Evolutionary conservation across 2,797 vertebrate species (phyloP).

Genomic region (Denticeps clupeoides): DNA sequence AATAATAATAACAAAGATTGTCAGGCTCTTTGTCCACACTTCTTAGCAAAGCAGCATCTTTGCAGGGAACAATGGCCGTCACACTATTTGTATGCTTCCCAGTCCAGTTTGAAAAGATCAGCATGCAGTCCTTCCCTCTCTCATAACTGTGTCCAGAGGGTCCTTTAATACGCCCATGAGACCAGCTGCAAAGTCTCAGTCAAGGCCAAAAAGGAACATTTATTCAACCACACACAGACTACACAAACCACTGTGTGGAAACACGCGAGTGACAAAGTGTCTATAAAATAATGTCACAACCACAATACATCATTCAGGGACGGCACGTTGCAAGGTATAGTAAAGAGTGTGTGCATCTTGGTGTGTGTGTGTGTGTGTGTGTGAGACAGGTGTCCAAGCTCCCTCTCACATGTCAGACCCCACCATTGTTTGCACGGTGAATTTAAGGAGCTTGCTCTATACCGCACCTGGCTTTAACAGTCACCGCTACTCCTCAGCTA

Average conservation of each 20-base stretch:
- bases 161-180: neutral
- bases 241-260: no score
- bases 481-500: no score
- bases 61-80: slow-evolving; percentile 2
- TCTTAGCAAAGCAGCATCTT: neutral
- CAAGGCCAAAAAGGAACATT: neutral
- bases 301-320: no score
- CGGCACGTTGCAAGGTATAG: no score
- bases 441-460: neutral
- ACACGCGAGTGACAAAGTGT: no score
- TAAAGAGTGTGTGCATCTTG: no score
- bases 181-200: neutral
- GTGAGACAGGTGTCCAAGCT: no score
- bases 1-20: neutral
- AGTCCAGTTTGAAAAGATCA: neutral
- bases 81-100: neutral
- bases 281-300: no score
- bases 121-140: neutral
- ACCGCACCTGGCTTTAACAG: slow-evolving; percentile 7
- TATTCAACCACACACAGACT: neutral
- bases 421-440: no score
- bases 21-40: neutral
- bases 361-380: no score
- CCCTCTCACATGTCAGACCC: no score
- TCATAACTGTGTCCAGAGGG: neutral